Percentiles rank a stretch among this genome's conserved stretches.
phyloP scores from a whole-genome alignment of 1,140 invertebrate species.

The Sitodiplosis mosellana region DNA sequence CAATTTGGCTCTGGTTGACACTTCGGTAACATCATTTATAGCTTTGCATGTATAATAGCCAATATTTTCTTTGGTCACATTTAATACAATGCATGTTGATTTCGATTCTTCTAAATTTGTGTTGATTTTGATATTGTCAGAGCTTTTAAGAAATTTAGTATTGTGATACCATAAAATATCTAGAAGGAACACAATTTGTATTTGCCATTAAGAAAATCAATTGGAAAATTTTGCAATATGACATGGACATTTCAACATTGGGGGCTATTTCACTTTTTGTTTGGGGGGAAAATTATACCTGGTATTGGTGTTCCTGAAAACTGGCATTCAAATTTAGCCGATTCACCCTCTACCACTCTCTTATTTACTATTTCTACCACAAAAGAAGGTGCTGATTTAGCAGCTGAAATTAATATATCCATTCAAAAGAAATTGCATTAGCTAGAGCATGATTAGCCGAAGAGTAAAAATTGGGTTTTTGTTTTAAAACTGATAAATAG shows the following conservation, averaged over 20 bases:
- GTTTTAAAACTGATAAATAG: too few relatives aligned
- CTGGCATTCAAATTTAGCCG: constrained; percentile 51
- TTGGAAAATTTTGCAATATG: constrained; percentile 2
- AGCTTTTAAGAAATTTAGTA: constrained; percentile 55
- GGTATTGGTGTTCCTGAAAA: constrained; percentile 70
- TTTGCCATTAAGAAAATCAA: too few relatives aligned
- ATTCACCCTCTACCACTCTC: constrained; percentile 52
- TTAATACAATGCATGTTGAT: constrained; percentile 49
- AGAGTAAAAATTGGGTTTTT: background rate
- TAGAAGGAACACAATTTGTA: constrained; percentile 21
- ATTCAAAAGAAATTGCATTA: too few relatives aligned
- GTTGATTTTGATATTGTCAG: constrained; percentile 47
- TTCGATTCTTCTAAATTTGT: constrained; percentile 47
- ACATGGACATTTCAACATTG: background rate
- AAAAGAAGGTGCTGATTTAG: constrained; percentile 60
- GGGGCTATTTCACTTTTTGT: background rate
- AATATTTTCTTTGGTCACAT: constrained; percentile 46
- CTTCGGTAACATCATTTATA: constrained; percentile 60
- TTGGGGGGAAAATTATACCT: constrained; percentile 31
- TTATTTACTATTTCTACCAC: constrained; percentile 59
- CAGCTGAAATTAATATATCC: constrained; percentile 34
- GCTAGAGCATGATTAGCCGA: background rate
- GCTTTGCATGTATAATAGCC: constrained; percentile 78
- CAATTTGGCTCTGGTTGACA: constrained; percentile 60
- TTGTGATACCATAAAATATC: constrained; percentile 83